Conservation (phyloP, 2,113 vertebrate species). For the Heterotilapia buettikoferi region DNA sequence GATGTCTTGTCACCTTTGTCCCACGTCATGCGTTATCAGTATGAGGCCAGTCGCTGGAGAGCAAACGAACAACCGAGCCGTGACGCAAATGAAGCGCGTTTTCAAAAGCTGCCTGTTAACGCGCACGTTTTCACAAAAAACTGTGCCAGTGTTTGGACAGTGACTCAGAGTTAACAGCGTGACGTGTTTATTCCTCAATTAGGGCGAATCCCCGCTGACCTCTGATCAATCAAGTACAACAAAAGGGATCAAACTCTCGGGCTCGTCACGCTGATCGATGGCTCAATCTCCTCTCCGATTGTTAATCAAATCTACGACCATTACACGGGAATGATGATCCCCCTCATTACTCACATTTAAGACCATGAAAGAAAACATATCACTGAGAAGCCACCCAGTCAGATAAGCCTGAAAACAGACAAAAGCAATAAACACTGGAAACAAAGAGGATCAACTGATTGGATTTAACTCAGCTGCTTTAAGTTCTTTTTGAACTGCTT, state of each 20-base stretch:
- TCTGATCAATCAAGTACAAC: slow-evolving; percentile 43
- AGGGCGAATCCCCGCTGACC: slow-evolving; percentile 30
- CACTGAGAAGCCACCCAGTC: not conserved
- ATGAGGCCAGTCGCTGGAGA: slow-evolving; percentile 62
- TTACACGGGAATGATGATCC: slow-evolving; percentile 44
- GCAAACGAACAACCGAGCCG: slow-evolving; percentile 58
- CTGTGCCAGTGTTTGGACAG: slow-evolving; percentile 27
- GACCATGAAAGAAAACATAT: not conserved
- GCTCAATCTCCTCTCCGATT: not conserved
- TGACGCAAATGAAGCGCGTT: slow-evolving; percentile 67
- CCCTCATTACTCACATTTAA: slow-evolving; percentile 8
- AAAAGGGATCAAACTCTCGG: slow-evolving; percentile 49
- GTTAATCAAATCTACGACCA: slow-evolving; percentile 11
- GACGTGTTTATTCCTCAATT: slow-evolving; percentile 23
- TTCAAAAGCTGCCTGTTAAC: slow-evolving; percentile 53
- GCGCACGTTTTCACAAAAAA: slow-evolving; percentile 35
- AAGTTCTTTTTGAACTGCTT: not conserved
- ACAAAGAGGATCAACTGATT: slow-evolving; percentile 24
- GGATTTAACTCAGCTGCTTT: not conserved
- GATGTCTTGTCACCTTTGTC: slow-evolving; percentile 11
- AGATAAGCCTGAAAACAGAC: slow-evolving; percentile 25
- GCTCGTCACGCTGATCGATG: slow-evolving; percentile 47
- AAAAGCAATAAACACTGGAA: slow-evolving; percentile 11
- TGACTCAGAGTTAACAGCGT: slow-evolving; percentile 41
- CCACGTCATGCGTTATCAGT: slow-evolving; percentile 67